These are phyloP conservation scores for Amphiduros pacificus DNA, from an alignment of 2,888 invertebrate species.

Conservation along the genomic window DNA sequence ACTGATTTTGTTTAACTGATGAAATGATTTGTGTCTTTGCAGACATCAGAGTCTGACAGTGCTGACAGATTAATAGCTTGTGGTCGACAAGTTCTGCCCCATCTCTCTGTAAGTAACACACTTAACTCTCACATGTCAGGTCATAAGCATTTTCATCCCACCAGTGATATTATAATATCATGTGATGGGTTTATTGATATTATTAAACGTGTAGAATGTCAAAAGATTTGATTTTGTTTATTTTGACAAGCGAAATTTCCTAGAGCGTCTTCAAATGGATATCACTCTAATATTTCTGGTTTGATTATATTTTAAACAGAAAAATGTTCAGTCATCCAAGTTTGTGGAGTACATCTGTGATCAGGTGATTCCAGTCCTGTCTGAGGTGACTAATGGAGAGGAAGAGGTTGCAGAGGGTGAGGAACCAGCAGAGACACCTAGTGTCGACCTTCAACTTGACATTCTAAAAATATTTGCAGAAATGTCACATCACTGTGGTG, in stretches of 20 bases:
- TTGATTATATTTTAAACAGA: constrained; percentile 63
- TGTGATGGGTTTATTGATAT: too few relatives aligned
- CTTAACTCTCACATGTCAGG: neutral
- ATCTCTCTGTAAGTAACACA: constrained; percentile 78
- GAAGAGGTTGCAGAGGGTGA: constrained; percentile 43
- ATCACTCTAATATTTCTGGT: neutral
- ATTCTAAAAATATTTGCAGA: constrained; percentile 86
- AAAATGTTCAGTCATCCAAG: constrained; percentile 81
- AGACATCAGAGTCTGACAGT: constrained; percentile 59
- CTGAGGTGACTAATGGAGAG: constrained; percentile 46
- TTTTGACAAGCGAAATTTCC: too few relatives aligned
- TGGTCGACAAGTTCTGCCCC: constrained; percentile 80
- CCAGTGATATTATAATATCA: too few relatives aligned
- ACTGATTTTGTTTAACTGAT: too few relatives aligned
- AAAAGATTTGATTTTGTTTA: too few relatives aligned
- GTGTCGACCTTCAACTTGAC: constrained; percentile 68
- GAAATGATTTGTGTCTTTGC: too few relatives aligned
- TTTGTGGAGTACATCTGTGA: constrained; percentile 84
- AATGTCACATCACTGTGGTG: constrained; percentile 76
- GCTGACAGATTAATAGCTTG: constrained; percentile 81
- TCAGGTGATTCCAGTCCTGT: constrained; percentile 74
- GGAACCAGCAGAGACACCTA: constrained; percentile 30
- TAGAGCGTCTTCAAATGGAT: too few relatives aligned
- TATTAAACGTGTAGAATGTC: too few relatives aligned
- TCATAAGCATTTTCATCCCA: too few relatives aligned